A percentile compares a stretch with the other conserved stretches of the same genome.
Conservation (phyloP, 2,113 vertebrate genomes). For the Daboia siamensis region DNA sequence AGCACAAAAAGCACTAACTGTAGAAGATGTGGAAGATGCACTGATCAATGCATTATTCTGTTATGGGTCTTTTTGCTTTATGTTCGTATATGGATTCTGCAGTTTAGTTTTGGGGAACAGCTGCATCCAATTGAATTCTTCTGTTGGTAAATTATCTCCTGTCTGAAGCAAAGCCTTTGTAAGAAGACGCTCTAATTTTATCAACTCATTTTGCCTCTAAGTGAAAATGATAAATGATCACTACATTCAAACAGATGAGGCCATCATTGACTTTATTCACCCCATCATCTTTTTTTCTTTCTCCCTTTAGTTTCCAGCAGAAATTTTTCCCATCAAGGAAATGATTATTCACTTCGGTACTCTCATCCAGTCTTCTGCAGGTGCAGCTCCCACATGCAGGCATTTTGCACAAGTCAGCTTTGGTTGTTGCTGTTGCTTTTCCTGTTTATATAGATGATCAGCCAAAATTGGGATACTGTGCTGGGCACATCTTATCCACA, state of each 20-base stretch:
- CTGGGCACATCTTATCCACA: not conserved
- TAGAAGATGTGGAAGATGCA: not conserved
- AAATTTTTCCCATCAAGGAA: not conserved
- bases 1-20: not conserved
- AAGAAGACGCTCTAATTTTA: constrained; percentile 1
- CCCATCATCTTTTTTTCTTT: not conserved
- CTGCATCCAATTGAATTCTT: not conserved
- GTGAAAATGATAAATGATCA: not conserved
- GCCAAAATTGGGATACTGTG: not conserved
- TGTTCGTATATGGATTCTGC: not conserved
- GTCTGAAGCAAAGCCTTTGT: not conserved
- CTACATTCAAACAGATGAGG: not conserved
- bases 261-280: not conserved
- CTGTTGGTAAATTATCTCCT: not conserved
- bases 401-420: not conserved
- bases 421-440: not conserved
- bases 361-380: not conserved
- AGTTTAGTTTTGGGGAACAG: not conserved
- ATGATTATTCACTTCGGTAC: not conserved
- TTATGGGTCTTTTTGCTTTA: not conserved
- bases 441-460: not conserved
- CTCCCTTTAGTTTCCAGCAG: not conserved
- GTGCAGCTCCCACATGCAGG: not conserved
- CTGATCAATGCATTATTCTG: not conserved
- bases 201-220: not conserved